Evolutionary conservation across 2,797 vertebrate genomes (phyloP), one percentile per base, ranked within the genome.

Genomic region (Mus caroli): DNA sequence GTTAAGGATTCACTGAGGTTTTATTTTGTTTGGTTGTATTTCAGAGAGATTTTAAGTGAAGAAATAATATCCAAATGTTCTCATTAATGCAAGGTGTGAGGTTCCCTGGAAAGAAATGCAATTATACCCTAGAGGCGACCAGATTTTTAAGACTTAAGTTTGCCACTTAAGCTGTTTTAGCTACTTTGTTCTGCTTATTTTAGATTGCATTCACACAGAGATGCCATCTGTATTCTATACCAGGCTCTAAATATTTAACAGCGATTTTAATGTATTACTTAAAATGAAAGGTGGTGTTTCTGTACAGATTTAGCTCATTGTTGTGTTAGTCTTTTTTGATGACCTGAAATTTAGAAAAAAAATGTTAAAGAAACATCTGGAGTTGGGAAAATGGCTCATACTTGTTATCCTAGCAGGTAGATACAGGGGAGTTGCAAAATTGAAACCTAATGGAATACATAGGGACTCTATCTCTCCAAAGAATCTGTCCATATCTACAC

Each of bases 191-290:
- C 94, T 98, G 96, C 98, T 98, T 98, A 98, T 98, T 98, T 98
- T 97, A 98, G 89, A 94, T 98, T 98, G 96, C 92, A 95, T 97
- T 98, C 99, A 98, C 96, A 98, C 98, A 98, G 98, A 98, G 97
- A 99, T 97, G 97, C 98, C 98, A 98, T 99, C 98, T 99, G 98
- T 98, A 98, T 98, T 52, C 97, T 98, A 97, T 98, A 97, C 93
- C 94, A 98, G 97, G 98, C 97, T 95, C 40, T 69, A 95, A 98
- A 95, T 76, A 80, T 97, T 98, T 98, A 97, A 88, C 98, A 98
- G 98, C 98, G 97, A 98, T 97, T 98, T 94, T 98, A 97, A 90
- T 98, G 98, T 95, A 93, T 76, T 92, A 96, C 94, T 98, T 97
- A 97, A 98, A 98, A 98, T 91, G 78, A 96, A 97, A 98, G 97